A percentile compares a stretch with the other conserved stretches of the same genome.
Conservation (phyloP, 2,113 vertebrate species). For the Oreochromis spilurus region DNA sequence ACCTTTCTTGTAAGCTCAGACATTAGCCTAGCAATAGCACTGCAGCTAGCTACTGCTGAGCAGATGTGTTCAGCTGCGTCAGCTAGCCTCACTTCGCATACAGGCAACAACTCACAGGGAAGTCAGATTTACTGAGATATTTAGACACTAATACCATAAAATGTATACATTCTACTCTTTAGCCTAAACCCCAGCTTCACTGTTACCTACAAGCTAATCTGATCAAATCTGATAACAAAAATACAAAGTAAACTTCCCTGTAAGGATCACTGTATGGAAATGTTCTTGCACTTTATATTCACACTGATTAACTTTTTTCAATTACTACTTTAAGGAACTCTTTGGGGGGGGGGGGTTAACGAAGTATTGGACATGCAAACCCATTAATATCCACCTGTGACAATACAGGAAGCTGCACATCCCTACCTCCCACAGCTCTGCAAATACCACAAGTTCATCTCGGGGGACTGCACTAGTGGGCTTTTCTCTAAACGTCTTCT, state of each 20-base stretch:
- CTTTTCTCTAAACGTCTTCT: not conserved
- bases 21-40: not conserved
- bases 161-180: not conserved
- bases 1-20: not conserved
- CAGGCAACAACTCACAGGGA: not conserved
- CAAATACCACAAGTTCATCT: not conserved
- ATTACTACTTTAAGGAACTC: not conserved
- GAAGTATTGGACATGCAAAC: not conserved
- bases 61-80: not conserved
- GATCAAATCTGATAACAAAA: rapidly evolving
- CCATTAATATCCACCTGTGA: not conserved
- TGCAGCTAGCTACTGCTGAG: not conserved
- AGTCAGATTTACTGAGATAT: not conserved
- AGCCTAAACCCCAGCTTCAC: not conserved
- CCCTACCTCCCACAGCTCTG: not conserved
- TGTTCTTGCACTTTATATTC: not conserved
- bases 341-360: rapidly evolving
- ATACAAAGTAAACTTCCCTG: rapidly evolving
- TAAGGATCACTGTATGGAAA: not conserved
- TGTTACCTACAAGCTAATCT: not conserved
- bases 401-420: not conserved
- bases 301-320: not conserved
- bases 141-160: not conserved
- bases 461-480: not conserved
- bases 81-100: not conserved